A percentile compares a stretch with the other conserved stretches of the same genome.
Conservation (phyloP, 2,888 invertebrate species). For the Microplitis deprimator region DNA sequence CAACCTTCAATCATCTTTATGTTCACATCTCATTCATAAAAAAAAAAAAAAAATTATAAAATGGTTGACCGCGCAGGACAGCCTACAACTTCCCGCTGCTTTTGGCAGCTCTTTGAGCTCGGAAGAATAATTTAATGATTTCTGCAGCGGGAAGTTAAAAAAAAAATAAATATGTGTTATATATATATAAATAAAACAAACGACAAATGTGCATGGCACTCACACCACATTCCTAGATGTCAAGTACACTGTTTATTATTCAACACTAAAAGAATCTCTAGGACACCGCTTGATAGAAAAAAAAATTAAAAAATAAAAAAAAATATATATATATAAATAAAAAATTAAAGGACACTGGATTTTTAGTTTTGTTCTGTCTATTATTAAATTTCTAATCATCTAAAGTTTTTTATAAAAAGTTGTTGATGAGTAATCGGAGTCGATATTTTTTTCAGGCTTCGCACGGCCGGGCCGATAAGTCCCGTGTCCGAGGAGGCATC, state of each 20-base stretch:
- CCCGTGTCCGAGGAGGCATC: slow-evolving; percentile 60
- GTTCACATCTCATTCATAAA: neutral
- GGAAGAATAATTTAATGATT: neutral
- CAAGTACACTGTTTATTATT: slow-evolving; percentile 11
- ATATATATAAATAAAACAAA: slow-evolving; percentile 1
- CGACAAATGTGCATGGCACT: slow-evolving; percentile 27
- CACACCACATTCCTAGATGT: slow-evolving; percentile 4
- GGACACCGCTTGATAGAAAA: slow-evolving; percentile 12
- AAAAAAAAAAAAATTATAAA: neutral
- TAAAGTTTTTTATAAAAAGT: slow-evolving; percentile 3
- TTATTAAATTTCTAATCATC: slow-evolving; percentile 31
- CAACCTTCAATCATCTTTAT: neutral
- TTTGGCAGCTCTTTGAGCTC: neutral
- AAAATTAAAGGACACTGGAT: neutral
- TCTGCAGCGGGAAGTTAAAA: neutral
- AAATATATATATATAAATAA: neutral
- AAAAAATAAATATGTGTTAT: neutral
- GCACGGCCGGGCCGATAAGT: slow-evolving; percentile 61
- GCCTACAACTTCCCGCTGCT: neutral
- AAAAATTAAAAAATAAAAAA: neutral
- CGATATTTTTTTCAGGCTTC: slow-evolving; percentile 57
- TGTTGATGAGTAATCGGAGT: slow-evolving; percentile 22
- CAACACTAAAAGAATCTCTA: neutral
- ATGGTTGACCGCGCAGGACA: neutral
- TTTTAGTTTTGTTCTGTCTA: neutral